These are phyloP conservation scores for Pocillopora meandrina DNA, from an alignment of 92 coral and sea anemone species.

Conservation along the genomic window DNA sequence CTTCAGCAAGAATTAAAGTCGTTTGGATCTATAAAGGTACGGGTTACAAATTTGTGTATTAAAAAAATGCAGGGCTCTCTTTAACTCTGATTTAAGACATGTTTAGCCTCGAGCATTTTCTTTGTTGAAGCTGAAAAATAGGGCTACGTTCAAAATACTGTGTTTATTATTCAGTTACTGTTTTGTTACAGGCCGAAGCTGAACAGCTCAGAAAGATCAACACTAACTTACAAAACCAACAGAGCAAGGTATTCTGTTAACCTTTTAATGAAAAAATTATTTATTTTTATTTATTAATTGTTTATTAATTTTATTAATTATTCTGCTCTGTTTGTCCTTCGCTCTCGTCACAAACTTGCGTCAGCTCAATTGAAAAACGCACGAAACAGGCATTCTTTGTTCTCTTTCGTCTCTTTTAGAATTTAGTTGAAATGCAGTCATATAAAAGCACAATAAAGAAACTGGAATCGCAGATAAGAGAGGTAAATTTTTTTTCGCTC, in stretches of 20 bases:
- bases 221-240: constrained; percentile 68
- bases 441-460: constrained; percentile 56
- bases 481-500: constrained; percentile 42
- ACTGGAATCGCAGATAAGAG: constrained; percentile 69
- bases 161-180: background rate
- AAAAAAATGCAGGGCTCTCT: background rate
- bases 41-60: background rate
- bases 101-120: no score
- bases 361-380: no score
- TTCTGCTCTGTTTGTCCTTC: no score
- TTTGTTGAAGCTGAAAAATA: no score
- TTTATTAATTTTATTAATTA: no score
- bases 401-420: constrained; percentile 35
- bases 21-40: constrained; percentile 66
- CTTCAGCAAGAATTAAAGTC: constrained; percentile 71
- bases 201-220: constrained; percentile 73
- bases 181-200: constrained; percentile 56
- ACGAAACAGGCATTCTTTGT: background rate
- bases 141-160: no score
- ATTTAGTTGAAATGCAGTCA: constrained; percentile 68
- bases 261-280: constrained; percentile 42
- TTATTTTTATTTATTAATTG: constrained; percentile 24
- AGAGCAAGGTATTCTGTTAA: constrained; percentile 65
- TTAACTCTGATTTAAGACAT: no score
- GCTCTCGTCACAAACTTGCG: no score